Percentiles rank a stretch among this genome's conserved stretches.
These are phyloP conservation scores for Menidia beryllina DNA, from an alignment of 2,113 vertebrate species.

Conservation along the genomic window DNA sequence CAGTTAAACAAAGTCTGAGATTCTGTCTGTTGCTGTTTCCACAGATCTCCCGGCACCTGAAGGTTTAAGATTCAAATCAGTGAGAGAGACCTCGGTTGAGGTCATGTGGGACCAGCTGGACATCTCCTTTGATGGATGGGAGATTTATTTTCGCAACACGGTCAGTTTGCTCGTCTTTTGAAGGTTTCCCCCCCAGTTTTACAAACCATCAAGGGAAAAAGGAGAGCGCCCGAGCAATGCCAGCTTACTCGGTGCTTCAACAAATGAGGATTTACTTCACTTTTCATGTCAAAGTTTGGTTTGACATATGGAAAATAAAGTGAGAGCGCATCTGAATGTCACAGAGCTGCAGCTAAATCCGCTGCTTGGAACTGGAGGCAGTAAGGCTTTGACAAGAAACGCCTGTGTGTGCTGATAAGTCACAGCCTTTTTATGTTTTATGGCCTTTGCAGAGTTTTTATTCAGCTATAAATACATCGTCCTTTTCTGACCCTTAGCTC, in stretches of 20 bases:
- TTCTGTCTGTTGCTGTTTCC: slow-evolving; percentile 17
- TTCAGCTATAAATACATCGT: slow-evolving; percentile 1
- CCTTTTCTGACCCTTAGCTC: slow-evolving; percentile 20
- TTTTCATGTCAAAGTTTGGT: slow-evolving; percentile 45
- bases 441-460: slow-evolving; percentile 3
- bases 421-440: not conserved
- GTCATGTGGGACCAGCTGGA: slow-evolving; percentile 94
- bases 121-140: slow-evolving; percentile 91
- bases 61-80: slow-evolving; percentile 91
- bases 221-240: slow-evolving; percentile 16
- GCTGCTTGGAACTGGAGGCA: slow-evolving; percentile 19
- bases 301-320: slow-evolving; percentile 50
- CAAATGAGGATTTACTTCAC: slow-evolving; percentile 48
- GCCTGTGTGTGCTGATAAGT: slow-evolving; percentile 34
- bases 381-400: slow-evolving; percentile 21
- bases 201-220: slow-evolving; percentile 23
- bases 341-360: slow-evolving; percentile 27
- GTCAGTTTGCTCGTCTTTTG: slow-evolving; percentile 75
- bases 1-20: not conserved
- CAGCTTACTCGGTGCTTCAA: slow-evolving; percentile 50
- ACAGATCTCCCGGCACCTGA: slow-evolving; percentile 91
- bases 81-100: slow-evolving; percentile 91
- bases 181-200: slow-evolving; percentile 23
- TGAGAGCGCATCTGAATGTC: slow-evolving; percentile 29
- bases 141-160: slow-evolving; percentile 90